Evolutionary conservation across 2,113 vertebrate species (phyloP).

Genomic region (Leptodactylus fuscus): DNA sequence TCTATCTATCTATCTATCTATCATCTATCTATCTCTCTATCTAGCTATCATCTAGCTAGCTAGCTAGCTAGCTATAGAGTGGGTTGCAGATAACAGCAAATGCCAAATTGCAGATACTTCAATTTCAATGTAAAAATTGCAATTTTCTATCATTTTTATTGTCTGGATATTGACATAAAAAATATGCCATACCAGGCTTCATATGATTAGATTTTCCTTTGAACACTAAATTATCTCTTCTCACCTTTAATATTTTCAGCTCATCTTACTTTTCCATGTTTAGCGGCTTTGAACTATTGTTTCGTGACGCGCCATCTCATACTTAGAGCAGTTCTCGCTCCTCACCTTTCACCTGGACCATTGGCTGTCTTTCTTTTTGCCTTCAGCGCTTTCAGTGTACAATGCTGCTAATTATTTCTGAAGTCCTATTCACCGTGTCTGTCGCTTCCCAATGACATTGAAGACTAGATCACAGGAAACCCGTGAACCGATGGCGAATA

Average conservation of each 20-base stretch:
- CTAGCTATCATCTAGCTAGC: conserved; percentile 3
- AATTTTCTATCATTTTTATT: too few species aligned
- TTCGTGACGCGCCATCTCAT: background rate
- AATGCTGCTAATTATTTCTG: conserved; percentile 15
- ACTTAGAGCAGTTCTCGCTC: background rate
- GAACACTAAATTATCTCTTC: background rate
- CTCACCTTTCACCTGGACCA: background rate
- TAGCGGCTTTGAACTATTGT: conserved; percentile 4
- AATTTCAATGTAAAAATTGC: too few species aligned
- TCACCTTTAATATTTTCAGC: background rate
- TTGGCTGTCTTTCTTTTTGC: background rate
- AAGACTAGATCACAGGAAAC: background rate
- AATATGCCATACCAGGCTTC: background rate
- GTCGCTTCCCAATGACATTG: background rate
- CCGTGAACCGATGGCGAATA: background rate
- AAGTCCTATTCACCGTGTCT: background rate
- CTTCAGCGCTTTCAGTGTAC: background rate
- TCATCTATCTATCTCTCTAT: conserved; percentile 1
- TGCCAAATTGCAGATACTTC: too few species aligned
- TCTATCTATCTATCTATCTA: conserved; percentile 1
- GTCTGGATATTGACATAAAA: too few species aligned
- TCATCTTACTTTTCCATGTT: background rate
- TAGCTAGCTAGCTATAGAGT: too few species aligned
- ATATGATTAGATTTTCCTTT: background rate
- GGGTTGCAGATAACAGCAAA: too few species aligned